These are phyloP conservation scores for Syrphus vitripennis DNA, from an alignment of 2,888 invertebrate genomes.

Conservation along the genomic window DNA sequence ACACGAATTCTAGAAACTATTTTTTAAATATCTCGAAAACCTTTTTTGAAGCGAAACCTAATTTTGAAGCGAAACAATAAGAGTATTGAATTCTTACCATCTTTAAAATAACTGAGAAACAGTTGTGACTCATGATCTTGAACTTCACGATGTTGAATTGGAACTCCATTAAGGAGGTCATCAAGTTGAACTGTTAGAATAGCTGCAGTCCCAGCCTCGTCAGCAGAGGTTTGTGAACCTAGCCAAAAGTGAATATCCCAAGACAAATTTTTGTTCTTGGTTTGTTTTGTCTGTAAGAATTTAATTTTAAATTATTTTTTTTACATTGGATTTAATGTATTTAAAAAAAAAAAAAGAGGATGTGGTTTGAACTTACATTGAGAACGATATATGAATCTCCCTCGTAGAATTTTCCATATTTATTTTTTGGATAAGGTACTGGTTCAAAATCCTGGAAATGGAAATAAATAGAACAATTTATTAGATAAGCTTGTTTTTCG, in stretches of 20 bases:
- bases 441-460: conserved; percentile 89
- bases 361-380: conserved; percentile 83
- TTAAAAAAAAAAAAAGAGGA: conserved; percentile 5
- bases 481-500: too few relatives aligned
- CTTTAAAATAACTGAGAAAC: conserved; percentile 89
- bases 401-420: conserved; percentile 91
- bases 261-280: conserved; percentile 84
- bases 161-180: conserved; percentile 90
- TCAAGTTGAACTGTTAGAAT: conserved; percentile 92
- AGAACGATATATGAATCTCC: conserved; percentile 94
- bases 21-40: too few relatives aligned
- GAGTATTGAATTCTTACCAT: conserved; percentile 81
- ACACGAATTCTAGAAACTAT: too few relatives aligned
- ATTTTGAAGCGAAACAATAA: too few relatives aligned
- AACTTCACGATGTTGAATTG: conserved; percentile 93
- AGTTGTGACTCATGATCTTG: conserved; percentile 91
- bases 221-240: conserved; percentile 89
- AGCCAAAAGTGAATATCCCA: conserved; percentile 96
- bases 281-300: conserved; percentile 87
- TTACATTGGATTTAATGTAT: too few relatives aligned
- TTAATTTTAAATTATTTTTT: too few relatives aligned
- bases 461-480: too few relatives aligned
- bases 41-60: too few relatives aligned
- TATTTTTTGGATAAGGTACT: conserved; percentile 86
- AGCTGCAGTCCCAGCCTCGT: conserved; percentile 89